Percentiles rank a stretch among this genome's conserved stretches.
Evolutionary conservation across 1,140 invertebrate genomes (phyloP).

Genomic region (Dreissena rostriformis): DNA sequence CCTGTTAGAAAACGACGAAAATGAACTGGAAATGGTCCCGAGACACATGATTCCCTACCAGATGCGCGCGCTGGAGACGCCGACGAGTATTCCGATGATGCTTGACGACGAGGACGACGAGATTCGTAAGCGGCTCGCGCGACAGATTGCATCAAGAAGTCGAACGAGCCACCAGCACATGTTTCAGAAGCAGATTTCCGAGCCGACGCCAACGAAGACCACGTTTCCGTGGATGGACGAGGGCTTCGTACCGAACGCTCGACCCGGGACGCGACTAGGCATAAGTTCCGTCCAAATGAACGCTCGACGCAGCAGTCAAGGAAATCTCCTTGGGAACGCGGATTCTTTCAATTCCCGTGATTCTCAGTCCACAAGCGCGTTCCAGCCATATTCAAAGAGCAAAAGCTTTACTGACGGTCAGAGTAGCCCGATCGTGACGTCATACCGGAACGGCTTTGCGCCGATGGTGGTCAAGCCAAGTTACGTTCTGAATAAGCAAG

Average conservation of each 20-base stretch:
- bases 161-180: not conserved
- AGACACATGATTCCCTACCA: not conserved
- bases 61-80: slow-evolving; percentile 25
- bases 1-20: slow-evolving; percentile 40
- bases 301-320: slow-evolving; percentile 15
- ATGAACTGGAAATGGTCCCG: slow-evolving; percentile 4
- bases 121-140: slow-evolving; percentile 1
- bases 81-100: not conserved
- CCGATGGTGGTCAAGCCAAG: not conserved
- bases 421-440: not conserved
- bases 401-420: slow-evolving; percentile 23
- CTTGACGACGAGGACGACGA: not conserved
- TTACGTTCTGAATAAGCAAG: not conserved
- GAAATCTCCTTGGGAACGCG: not conserved
- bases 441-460: not conserved
- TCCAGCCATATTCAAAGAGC: slow-evolving; percentile 9
- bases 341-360: no score
- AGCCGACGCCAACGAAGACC: slow-evolving; percentile 4
- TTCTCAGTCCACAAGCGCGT: not conserved
- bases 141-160: slow-evolving; percentile 21
- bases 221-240: slow-evolving; percentile 57
- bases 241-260: slow-evolving; percentile 4
- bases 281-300: slow-evolving; percentile 48
- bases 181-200: not conserved
- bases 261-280: slow-evolving; percentile 35